These are phyloP conservation scores for Pararge aegeria DNA, from an alignment of 1,140 invertebrate species.

Conservation along the genomic window DNA sequence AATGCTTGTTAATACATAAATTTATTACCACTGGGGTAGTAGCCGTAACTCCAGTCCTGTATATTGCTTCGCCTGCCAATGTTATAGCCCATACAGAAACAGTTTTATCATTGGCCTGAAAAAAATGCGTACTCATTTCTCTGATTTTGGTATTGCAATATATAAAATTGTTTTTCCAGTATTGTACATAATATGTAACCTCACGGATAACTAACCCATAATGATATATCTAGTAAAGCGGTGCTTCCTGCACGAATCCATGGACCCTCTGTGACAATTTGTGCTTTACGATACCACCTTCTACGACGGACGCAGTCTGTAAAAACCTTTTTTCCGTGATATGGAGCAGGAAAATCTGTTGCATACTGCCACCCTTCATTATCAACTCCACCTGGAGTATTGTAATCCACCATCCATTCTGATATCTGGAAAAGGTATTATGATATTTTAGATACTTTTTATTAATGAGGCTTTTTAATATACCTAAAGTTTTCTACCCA, in stretches of 20 bases:
- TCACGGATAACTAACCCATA: conserved; percentile 83
- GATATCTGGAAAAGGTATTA: conserved; percentile 81
- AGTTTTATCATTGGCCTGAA: conserved; percentile 50
- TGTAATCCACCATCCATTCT: conserved; percentile 94
- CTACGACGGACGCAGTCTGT: conserved; percentile 93
- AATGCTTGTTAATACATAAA: neutral
- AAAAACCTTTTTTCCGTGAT: conserved; percentile 91
- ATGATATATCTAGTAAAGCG: conserved; percentile 89
- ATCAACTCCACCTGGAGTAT: conserved; percentile 93
- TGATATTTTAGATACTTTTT: neutral
- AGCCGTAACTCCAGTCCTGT: conserved; percentile 86
- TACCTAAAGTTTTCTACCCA: neutral
- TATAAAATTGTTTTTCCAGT: no score
- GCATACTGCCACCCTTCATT: conserved; percentile 97
- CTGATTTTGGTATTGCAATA: no score
- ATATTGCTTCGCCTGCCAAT: conserved; percentile 90
- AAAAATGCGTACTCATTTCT: neutral
- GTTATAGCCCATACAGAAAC: conserved; percentile 90
- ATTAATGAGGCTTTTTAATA: conserved; percentile 1
- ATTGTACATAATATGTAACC: no score
- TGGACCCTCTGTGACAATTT: conserved; percentile 90
- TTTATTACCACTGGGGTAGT: conserved; percentile 82
- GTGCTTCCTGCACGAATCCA: conserved; percentile 93
- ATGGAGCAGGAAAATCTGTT: conserved; percentile 92
- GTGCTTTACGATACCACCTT: conserved; percentile 91